These are phyloP conservation scores for Trachymyrmex septentrionalis DNA, from an alignment of 1,140 invertebrate genomes.

Conservation along the genomic window DNA sequence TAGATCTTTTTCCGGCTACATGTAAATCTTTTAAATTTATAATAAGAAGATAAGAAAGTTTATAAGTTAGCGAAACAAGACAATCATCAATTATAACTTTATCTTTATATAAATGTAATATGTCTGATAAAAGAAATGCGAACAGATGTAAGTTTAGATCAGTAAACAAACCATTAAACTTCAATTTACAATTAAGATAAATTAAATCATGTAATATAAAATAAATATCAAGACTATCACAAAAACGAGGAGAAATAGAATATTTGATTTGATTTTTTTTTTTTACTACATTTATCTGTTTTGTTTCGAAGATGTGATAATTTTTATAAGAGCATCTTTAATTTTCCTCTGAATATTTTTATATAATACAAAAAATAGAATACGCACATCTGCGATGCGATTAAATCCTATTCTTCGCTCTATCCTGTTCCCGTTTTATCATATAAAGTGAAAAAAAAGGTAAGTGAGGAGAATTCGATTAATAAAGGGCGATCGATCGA, in stretches of 20 bases:
- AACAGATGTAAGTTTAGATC: not conserved
- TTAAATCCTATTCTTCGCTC: not conserved
- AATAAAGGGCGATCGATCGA: slow-evolving; percentile 41
- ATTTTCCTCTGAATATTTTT: not conserved
- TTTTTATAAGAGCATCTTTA: no score
- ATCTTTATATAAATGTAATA: not conserved
- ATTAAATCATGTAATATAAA: not conserved
- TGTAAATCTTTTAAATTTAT: not conserved
- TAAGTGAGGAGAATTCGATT: slow-evolving; percentile 1
- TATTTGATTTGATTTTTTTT: no score
- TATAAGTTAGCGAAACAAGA: not conserved
- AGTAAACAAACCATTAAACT: not conserved
- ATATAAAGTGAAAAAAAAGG: slow-evolving; percentile 1
- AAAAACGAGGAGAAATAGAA: no score
- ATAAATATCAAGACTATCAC: not conserved
- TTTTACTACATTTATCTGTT: no score
- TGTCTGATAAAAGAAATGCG: not conserved
- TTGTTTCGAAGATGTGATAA: no score
- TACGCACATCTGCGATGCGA: not conserved
- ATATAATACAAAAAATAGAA: not conserved
- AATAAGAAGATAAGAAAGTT: not conserved
- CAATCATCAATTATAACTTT: not conserved
- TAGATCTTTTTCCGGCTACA: not conserved
- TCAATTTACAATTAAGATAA: not conserved
- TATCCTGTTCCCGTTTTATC: not conserved